Evolutionary conservation across 2,888 invertebrate genomes (phyloP).

Genomic region (Alitta virens): DNA sequence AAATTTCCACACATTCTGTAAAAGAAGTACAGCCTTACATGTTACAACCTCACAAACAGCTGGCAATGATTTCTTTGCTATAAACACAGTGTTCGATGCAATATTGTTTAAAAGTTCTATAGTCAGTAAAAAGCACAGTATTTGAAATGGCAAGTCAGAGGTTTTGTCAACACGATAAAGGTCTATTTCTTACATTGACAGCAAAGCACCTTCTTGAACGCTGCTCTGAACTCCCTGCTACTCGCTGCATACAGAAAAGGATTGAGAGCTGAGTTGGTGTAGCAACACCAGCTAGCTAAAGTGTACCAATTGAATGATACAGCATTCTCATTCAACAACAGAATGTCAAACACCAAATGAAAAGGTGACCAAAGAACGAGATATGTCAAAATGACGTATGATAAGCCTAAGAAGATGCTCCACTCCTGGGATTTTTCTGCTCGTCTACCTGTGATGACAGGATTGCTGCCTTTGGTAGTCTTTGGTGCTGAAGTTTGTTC

Average conservation of each 20-base stretch:
- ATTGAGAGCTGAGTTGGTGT: conserved; percentile 30
- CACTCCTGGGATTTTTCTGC: conserved; percentile 15
- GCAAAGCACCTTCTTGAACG: conserved; percentile 22
- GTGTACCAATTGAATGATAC: conserved; percentile 25
- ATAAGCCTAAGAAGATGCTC: conserved; percentile 26
- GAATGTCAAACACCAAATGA: conserved; percentile 31
- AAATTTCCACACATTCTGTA: no score
- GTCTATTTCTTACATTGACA: conserved; percentile 5
- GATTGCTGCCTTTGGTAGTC: no score
- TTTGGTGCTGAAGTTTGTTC: neutral
- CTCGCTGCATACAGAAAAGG: conserved; percentile 30
- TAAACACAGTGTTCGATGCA: no score
- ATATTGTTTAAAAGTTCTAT: no score
- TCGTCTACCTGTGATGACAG: no score
- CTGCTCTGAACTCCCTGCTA: conserved; percentile 23
- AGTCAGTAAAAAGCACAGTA: no score
- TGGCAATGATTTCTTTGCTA: no score
- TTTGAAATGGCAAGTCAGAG: no score
- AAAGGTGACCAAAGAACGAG: conserved; percentile 30
- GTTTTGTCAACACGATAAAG: no score
- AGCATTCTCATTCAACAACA: conserved; percentile 19
- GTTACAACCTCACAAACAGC: no score
- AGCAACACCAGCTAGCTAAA: conserved; percentile 26
- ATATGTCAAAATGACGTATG: conserved; percentile 26
- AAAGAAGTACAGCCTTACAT: no score